Percentiles rank a stretch among this genome's conserved stretches.
Evolutionary conservation across 2,113 vertebrate species (phyloP).

Genomic region (Lophius piscatorius): DNA sequence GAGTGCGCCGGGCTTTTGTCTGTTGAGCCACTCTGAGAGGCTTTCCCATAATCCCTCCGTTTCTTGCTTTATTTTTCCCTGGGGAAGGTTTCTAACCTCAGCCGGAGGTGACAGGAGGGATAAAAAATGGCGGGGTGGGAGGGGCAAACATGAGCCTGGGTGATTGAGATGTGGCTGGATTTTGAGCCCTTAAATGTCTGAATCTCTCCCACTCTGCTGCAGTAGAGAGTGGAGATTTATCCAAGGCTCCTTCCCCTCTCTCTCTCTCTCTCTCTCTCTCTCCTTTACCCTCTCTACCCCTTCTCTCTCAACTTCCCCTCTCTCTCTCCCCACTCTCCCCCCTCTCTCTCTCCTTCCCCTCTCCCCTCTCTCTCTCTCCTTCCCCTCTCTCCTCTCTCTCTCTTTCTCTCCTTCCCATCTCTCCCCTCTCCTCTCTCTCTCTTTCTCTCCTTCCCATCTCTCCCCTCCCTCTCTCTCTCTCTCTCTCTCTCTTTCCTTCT

Average conservation of each 20-base stretch:
- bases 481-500: slow-evolving; percentile 9
- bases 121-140: slow-evolving; percentile 24
- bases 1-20: slow-evolving; percentile 46
- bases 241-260: neutral
- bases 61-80: slow-evolving; percentile 57
- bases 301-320: neutral
- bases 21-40: slow-evolving; percentile 59
- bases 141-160: slow-evolving; percentile 27
- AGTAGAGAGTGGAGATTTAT: slow-evolving; percentile 5
- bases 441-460: no score
- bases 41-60: slow-evolving; percentile 63
- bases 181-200: slow-evolving; percentile 6
- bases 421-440: slow-evolving; percentile 9
- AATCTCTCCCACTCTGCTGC: slow-evolving; percentile 17
- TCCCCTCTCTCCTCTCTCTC: slow-evolving; percentile 18
- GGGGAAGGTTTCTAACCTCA: slow-evolving; percentile 57
- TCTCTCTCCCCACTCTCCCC: slow-evolving; percentile 8
- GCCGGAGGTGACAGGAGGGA: slow-evolving; percentile 52
- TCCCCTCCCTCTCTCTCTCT: neutral
- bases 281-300: neutral
- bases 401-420: slow-evolving; percentile 31
- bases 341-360: neutral
- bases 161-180: slow-evolving; percentile 72
- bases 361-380: slow-evolving; percentile 15
- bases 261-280: neutral